Base-by-base conservation (phyloP, 2,888 invertebrate genomes). In the Volucella inanis region DNA sequence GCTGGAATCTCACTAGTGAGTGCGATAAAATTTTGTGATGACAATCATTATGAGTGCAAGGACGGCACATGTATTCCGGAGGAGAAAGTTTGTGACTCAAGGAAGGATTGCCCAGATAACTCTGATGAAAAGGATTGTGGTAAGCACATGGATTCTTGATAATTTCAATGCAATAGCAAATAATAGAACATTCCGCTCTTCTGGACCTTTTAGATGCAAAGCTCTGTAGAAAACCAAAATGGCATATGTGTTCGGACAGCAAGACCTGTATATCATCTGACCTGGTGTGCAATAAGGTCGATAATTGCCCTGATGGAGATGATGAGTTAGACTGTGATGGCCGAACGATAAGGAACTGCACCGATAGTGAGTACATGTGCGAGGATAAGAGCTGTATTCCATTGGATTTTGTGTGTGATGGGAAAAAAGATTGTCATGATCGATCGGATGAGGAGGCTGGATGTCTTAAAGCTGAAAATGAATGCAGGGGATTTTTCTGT, bases 241-340 rank as follows among this genome's bases (percentile, higher is more conserved):
- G 90, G 90, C 91, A 89, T 87, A 89, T 89, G 87, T 92, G 92
- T 86, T 87, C 89, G 49, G 89, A 90, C 87, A 87, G 89, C 64
- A 94, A 94, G 15, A 93, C 94, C 43, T 97, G 97, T 91, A 94
- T 97, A 80, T 95, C 96, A 0, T 91, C 92, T 57, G 90, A 92
- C 8, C 95, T 95, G 94, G 92, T 95, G 4, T 97, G 97, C 92
- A 96, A 97, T 91, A 94, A 94, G 12, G 93, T 93, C 62, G 90
- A 92, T 0, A 95, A 96, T 88, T 96, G 96, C 88, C 92, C 93
- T 0, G 95, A 96, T 88, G 94, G 93, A 2, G 94, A 94, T 79
- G 96, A 96, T 88, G 96, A 96, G 88, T 57, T 87, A 12, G 71
- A 89, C 45, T 92, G 92, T 61, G 88, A 87, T 1, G 72, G 31